Evolutionary conservation across 2,113 vertebrate species (phyloP).

Genomic region (Marcusenius ussheri): DNA sequence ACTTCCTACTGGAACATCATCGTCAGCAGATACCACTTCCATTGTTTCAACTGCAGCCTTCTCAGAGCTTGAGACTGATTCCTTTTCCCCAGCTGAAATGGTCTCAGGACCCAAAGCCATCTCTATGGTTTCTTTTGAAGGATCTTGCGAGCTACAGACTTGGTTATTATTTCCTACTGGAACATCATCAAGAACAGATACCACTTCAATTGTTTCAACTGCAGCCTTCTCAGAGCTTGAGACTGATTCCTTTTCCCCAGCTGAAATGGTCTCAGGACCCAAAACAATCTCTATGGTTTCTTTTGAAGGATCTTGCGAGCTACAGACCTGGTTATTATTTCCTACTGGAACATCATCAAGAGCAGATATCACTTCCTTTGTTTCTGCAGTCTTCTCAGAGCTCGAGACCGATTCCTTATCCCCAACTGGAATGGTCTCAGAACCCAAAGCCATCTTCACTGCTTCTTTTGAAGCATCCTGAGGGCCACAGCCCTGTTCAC

Average conservation of each 20-base stretch:
- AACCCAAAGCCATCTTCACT: neutral
- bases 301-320: neutral
- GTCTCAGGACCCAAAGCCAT: neutral
- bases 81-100: neutral
- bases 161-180: neutral
- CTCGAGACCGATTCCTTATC: neutral
- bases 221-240: neutral
- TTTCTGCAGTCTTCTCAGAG: neutral
- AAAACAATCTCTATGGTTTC: neutral
- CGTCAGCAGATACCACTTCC: neutral
- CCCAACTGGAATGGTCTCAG: neutral
- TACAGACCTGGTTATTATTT: neutral
- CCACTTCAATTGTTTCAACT: neutral
- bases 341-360: neutral
- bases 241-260: conserved; percentile 43
- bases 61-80: neutral
- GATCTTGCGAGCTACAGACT: neutral
- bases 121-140: neutral
- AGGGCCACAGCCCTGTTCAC: neutral
- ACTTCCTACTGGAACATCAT: neutral
- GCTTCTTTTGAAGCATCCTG: neutral
- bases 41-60: neutral
- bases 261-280: conserved; percentile 27
- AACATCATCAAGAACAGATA: neutral
- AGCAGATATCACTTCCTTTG: neutral